Conservation (phyloP, 2,888 invertebrate genomes). For the Scaptomyza polygonia region DNA sequence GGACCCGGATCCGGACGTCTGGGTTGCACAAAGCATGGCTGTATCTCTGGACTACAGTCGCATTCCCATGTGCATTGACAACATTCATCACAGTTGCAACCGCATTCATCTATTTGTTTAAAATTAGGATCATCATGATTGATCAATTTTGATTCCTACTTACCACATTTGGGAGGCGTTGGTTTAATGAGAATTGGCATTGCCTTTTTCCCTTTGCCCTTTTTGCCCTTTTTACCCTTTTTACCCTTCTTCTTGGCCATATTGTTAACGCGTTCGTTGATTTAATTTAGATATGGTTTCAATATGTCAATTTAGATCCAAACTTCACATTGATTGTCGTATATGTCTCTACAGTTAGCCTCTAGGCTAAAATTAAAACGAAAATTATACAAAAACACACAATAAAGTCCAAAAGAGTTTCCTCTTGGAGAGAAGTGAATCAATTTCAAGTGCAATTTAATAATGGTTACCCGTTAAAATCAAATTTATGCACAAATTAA, state of each 20-base stretch:
- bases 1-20: slow-evolving; percentile 75
- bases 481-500: background rate
- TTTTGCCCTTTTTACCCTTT: slow-evolving; percentile 39
- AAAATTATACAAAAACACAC: background rate
- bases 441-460: slow-evolving; percentile 6
- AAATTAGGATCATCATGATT: background rate
- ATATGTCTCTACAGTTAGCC: slow-evolving; percentile 79
- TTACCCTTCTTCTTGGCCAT: slow-evolving; percentile 54
- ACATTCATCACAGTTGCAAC: slow-evolving; percentile 31
- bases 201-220: slow-evolving; percentile 15
- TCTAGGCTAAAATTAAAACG: slow-evolving; percentile 70
- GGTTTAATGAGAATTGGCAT: slow-evolving; percentile 17
- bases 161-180: slow-evolving; percentile 21
- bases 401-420: background rate
- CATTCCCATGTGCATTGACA: slow-evolving; percentile 54
- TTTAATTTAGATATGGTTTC: slow-evolving; percentile 40
- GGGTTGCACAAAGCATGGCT: slow-evolving; percentile 71
- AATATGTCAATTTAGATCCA: slow-evolving; percentile 68
- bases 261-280: slow-evolving; percentile 27
- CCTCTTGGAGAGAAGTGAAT: background rate
- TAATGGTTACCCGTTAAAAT: background rate
- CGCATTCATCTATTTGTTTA: background rate
- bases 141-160: background rate
- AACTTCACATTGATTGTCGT: slow-evolving; percentile 79
- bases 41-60: slow-evolving; percentile 63